Conservation (phyloP, 30 jellyfish, hydroid and myxozoan genomes). For the Hydractinia symbiolongicarpus region DNA sequence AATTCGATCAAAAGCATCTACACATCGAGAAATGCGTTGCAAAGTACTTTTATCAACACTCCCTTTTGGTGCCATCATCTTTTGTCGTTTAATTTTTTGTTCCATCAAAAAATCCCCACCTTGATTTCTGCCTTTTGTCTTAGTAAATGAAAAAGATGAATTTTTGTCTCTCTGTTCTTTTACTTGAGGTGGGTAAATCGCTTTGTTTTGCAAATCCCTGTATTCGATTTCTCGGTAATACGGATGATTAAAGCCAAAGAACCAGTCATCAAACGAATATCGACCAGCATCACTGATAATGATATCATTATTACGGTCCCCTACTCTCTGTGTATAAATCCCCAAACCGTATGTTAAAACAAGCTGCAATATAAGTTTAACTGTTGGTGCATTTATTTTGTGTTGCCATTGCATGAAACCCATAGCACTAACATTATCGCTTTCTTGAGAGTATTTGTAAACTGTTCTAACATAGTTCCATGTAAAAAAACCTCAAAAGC, state of each 20-base stretch:
- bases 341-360: not conserved
- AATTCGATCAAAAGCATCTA: too few relatives aligned
- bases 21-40: too few relatives aligned
- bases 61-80: conserved; percentile 18
- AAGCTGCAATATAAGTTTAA: not conserved
- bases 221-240: conserved; percentile 13
- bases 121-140: not conserved
- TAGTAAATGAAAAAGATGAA: not conserved
- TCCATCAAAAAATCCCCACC: conserved; percentile 16
- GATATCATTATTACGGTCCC: not conserved
- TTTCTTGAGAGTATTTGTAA: not conserved
- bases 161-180: not conserved
- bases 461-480: conserved; percentile 11
- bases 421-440: not conserved
- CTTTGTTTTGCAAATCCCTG: conserved; percentile 8
- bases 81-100: conserved; percentile 2
- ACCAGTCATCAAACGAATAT: not conserved
- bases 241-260: conserved; percentile 18
- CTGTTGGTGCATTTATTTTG: not conserved
- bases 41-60: too few relatives aligned
- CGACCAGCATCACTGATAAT: conserved; percentile 9
- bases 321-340: not conserved
- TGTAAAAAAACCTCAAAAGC: conserved; percentile 8
- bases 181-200: not conserved
- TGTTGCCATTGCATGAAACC: not conserved